Percentiles rank a stretch among this genome's conserved stretches.
phyloP scores from a whole-genome alignment of 1,140 invertebrate genomes.

The Halyomorpha halys region DNA sequence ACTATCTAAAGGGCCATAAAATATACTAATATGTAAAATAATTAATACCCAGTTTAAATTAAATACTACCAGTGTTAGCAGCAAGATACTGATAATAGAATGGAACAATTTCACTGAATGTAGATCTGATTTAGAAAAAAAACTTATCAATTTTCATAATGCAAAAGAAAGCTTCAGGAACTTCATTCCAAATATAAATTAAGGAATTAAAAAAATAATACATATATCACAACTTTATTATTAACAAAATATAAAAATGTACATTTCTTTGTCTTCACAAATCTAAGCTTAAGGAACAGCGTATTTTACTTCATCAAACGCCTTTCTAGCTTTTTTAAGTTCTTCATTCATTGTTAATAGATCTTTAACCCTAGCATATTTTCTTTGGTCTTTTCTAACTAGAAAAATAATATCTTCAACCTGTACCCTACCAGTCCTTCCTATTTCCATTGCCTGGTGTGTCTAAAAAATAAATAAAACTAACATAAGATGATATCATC shows the following conservation, averaged over 20 bases:
- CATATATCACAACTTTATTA: not conserved
- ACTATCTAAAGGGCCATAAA: too few species aligned
- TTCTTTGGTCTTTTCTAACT: constrained; percentile 91
- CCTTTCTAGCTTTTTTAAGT: constrained; percentile 95
- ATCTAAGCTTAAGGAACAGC: constrained; percentile 40
- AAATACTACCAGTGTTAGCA: too few species aligned
- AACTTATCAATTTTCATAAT: too few species aligned
- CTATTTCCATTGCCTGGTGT: constrained; percentile 90
- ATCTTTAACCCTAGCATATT: constrained; percentile 97
- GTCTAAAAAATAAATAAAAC: constrained; percentile 42
- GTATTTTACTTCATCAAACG: constrained; percentile 99
- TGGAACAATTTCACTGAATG: too few species aligned
- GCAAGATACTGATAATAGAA: too few species aligned
- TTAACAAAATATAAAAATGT: not conserved
- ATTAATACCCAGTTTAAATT: too few species aligned
- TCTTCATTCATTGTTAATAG: constrained; percentile 98
- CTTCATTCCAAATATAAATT: not conserved
- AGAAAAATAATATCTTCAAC: constrained; percentile 98
- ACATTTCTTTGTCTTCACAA: constrained; percentile 15
- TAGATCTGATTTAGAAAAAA: too few species aligned
- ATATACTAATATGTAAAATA: too few species aligned
- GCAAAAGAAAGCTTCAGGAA: too few species aligned
- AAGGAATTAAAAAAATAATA: not conserved
- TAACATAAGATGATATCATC: too few species aligned
- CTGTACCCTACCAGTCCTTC: constrained; percentile 83